Percentiles rank a stretch among this genome's conserved stretches.
phyloP scores from a whole-genome alignment of 2,113 vertebrate species.

The Pteronura brasiliensis region DNA sequence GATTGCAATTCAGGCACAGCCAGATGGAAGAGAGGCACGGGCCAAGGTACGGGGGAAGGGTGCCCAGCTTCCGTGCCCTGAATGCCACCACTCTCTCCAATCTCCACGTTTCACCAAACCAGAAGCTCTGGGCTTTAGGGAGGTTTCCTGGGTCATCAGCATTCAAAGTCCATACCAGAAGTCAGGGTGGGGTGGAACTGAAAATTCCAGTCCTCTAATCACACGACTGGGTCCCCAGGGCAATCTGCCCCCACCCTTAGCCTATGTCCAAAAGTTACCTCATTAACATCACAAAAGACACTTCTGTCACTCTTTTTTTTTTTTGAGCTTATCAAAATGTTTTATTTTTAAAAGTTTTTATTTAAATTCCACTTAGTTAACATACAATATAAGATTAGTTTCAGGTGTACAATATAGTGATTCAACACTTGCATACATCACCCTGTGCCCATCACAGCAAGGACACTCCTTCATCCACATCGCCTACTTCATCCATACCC shows the following conservation, averaged over 20 bases:
- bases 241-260: neutral
- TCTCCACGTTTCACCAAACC: neutral
- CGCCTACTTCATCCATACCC: neutral
- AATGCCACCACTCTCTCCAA: neutral
- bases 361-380: neutral
- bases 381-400: neutral
- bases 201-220: neutral
- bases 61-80: fast-evolving
- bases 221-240: neutral
- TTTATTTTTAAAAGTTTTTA: neutral
- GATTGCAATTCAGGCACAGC: neutral
- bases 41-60: neutral
- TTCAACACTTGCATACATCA: neutral
- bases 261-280: neutral
- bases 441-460: neutral
- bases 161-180: neutral
- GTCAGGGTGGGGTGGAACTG: neutral
- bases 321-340: neutral
- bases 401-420: neutral
- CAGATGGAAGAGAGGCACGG: neutral
- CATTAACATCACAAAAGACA: neutral
- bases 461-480: neutral
- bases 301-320: neutral
- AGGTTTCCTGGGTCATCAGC: neutral
- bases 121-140: neutral